Evolutionary conservation across 2,113 vertebrate genomes (phyloP).

Genomic region (Thalassarche chlororhynchos): DNA sequence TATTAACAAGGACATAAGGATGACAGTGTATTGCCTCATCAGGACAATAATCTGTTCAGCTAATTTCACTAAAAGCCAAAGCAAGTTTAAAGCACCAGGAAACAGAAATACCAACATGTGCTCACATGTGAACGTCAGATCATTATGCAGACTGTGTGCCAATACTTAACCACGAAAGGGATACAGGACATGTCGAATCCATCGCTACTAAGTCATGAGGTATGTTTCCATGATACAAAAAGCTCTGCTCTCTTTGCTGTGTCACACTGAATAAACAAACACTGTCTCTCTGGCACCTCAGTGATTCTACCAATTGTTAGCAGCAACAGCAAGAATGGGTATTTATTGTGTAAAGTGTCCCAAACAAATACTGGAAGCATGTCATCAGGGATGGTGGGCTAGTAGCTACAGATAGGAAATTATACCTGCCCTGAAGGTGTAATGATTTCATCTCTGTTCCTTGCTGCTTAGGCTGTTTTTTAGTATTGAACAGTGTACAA

Average conservation of each 20-base stretch:
- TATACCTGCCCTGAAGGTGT: background rate
- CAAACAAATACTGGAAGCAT: background rate
- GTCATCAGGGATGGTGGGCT: background rate
- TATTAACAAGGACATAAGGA: background rate
- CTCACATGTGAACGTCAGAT: background rate
- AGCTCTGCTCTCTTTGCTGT: background rate
- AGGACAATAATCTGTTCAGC: background rate
- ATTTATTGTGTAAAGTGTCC: background rate
- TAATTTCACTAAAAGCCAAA: background rate
- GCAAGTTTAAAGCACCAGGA: background rate
- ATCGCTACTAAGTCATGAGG: accelerated
- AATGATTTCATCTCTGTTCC: background rate
- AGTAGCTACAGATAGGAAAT: background rate
- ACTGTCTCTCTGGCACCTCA: background rate
- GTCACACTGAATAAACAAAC: background rate
- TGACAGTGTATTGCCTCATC: background rate
- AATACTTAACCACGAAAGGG: background rate
- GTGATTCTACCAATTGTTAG: background rate
- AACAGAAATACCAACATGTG: background rate
- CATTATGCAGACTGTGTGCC: background rate
- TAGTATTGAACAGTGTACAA: background rate
- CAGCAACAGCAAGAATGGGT: background rate
- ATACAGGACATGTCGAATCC: background rate
- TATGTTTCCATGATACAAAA: background rate
- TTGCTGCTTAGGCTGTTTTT: background rate